Evolutionary conservation across 2,888 invertebrate species (phyloP).

Genomic region (Noctuana brunneofusca): DNA sequence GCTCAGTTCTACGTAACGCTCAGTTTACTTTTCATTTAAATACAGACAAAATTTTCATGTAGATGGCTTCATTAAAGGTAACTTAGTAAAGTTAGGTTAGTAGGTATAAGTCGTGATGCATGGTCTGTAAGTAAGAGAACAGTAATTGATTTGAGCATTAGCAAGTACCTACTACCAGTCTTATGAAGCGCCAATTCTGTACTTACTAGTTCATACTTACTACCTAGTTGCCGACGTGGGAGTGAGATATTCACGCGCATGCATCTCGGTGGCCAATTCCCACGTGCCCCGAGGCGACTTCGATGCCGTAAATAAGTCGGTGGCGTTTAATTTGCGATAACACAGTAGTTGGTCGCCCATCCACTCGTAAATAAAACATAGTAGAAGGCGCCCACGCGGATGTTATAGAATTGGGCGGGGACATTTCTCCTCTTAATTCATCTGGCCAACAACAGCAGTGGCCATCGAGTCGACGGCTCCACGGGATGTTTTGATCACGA

Average conservation of each 20-base stretch:
- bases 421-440: slow-evolving; percentile 25
- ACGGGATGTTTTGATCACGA: slow-evolving; percentile 20
- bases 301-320: slow-evolving; percentile 50
- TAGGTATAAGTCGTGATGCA: no score
- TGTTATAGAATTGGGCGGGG: slow-evolving; percentile 21
- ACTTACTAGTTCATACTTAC: neutral
- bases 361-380: slow-evolving; percentile 45
- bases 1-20: no score
- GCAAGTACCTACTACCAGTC: neutral
- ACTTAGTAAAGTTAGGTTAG: no score
- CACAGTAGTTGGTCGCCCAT: slow-evolving; percentile 51
- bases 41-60: no score
- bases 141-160: neutral
- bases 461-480: no score
- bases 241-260: slow-evolving; percentile 27
- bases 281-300: slow-evolving; percentile 46
- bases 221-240: slow-evolving; percentile 16
- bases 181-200: neutral
- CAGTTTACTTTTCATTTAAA: no score
- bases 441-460: slow-evolving; percentile 7
- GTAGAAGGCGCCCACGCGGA: slow-evolving; percentile 33
- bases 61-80: no score
- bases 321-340: slow-evolving; percentile 58
- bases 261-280: slow-evolving; percentile 38
- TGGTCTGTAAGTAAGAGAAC: no score